Conservation (phyloP, 2,888 invertebrate species). For the Unio pictorum region DNA sequence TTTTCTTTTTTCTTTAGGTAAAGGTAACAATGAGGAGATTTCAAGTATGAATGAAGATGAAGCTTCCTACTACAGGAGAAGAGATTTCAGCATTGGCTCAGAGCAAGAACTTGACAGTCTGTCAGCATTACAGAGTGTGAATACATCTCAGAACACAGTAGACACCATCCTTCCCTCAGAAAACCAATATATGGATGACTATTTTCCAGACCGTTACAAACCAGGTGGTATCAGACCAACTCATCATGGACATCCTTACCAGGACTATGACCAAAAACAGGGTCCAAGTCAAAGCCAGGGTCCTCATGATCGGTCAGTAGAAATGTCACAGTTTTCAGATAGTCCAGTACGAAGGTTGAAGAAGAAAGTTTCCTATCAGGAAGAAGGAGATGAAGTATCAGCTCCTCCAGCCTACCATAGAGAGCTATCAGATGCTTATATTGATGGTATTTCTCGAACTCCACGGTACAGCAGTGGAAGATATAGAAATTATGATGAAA, state of each 20-base stretch:
- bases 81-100: slow-evolving; percentile 45
- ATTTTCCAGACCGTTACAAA: slow-evolving; percentile 11
- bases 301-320: slow-evolving; percentile 19
- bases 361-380: slow-evolving; percentile 8
- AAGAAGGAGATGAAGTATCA: slow-evolving; percentile 15
- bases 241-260: slow-evolving; percentile 23
- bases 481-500: slow-evolving; percentile 46
- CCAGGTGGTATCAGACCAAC: slow-evolving; percentile 36
- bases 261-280: slow-evolving; percentile 1
- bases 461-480: slow-evolving; percentile 36
- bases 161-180: slow-evolving; percentile 3
- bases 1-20: too few relatives aligned
- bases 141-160: slow-evolving; percentile 21
- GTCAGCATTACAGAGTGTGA: slow-evolving; percentile 35
- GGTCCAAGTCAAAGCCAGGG: neutral
- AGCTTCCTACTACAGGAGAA: slow-evolving; percentile 11
- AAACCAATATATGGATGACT: slow-evolving; percentile 15
- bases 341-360: slow-evolving; percentile 12
- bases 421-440: slow-evolving; percentile 41
- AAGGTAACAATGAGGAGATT: neutral
- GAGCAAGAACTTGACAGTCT: slow-evolving; percentile 50
- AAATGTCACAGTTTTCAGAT: slow-evolving; percentile 8
- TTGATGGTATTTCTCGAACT: slow-evolving; percentile 40
- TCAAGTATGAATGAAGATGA: slow-evolving; percentile 27
- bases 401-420: slow-evolving; percentile 21